Percentiles rank a stretch among this genome's conserved stretches.
Conservation (phyloP, 2,888 invertebrate genomes). For the Molanna angustata region DNA sequence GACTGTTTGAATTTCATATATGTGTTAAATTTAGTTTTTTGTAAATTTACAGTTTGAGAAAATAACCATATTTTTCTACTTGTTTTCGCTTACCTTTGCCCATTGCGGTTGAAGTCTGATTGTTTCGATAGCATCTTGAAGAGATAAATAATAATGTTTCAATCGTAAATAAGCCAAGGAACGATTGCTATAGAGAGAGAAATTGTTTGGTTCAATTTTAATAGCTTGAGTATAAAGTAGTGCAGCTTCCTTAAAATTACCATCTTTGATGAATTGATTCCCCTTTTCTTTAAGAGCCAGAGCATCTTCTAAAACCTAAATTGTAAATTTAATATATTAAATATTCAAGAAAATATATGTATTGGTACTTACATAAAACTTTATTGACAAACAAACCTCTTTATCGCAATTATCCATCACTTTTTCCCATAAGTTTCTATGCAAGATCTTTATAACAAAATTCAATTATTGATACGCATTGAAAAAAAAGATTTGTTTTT, state of each 20-base stretch:
- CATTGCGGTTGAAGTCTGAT: conserved; percentile 72
- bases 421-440: too few species aligned
- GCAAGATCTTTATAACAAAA: too few species aligned
- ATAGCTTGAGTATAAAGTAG: conserved; percentile 78
- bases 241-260: conserved; percentile 72
- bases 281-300: conserved; percentile 64
- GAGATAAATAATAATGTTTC: conserved; percentile 71
- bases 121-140: conserved; percentile 75
- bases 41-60: neutral
- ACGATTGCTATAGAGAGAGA: conserved; percentile 73
- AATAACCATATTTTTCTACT: neutral
- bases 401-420: too few species aligned
- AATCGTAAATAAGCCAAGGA: conserved; percentile 76
- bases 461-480: too few species aligned
- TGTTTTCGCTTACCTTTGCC: conserved; percentile 62
- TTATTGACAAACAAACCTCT: too few species aligned
- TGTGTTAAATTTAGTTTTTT: too few species aligned
- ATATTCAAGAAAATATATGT: too few species aligned
- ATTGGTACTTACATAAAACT: too few species aligned
- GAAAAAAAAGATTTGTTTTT: too few species aligned
- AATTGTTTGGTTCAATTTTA: conserved; percentile 68
- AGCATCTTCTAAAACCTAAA: conserved; percentile 17
- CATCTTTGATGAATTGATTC: conserved; percentile 70
- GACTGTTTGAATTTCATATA: neutral
- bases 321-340: neutral